phyloP scores from a whole-genome alignment of 35 echinoderm and acorn worm genomes.

The Ptychodera flava region DNA sequence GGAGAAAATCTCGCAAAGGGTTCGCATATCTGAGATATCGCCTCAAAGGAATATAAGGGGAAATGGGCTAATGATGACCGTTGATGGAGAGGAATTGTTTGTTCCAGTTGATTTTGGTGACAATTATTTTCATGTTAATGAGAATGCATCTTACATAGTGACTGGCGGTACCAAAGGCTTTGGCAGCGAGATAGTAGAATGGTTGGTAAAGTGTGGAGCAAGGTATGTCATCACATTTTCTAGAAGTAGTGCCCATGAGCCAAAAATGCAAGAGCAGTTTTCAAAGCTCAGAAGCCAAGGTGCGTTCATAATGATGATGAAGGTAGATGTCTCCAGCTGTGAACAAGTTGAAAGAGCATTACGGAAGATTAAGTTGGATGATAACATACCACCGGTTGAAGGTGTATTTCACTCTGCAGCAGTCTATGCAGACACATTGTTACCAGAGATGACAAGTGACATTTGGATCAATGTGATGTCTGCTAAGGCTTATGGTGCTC shows the following conservation, averaged over 20 bases:
- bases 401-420: slow-evolving; percentile 95
- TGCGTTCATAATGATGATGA: slow-evolving; percentile 78
- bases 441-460: slow-evolving; percentile 58
- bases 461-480: slow-evolving; percentile 85
- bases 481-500: slow-evolving; percentile 76
- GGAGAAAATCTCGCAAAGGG: too few relatives aligned
- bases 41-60: too few relatives aligned
- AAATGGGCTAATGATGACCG: slow-evolving; percentile 71
- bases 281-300: slow-evolving; percentile 77
- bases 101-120: slow-evolving; percentile 86
- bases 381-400: slow-evolving; percentile 78
- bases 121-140: slow-evolving; percentile 70
- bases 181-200: slow-evolving; percentile 71
- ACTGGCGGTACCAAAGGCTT: slow-evolving; percentile 90
- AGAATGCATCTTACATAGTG: slow-evolving; percentile 70
- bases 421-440: slow-evolving; percentile 55
- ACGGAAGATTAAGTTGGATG: too few relatives aligned
- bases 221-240: slow-evolving; percentile 77
- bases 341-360: slow-evolving; percentile 90
- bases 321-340: slow-evolving; percentile 75
- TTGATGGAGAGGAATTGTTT: slow-evolving; percentile 82
- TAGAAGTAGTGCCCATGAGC: slow-evolving; percentile 70
- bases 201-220: slow-evolving; percentile 82
- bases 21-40: too few relatives aligned
- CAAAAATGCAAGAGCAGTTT: slow-evolving; percentile 64